A percentile compares a stretch with the other conserved stretches of the same genome.
phyloP scores from a whole-genome alignment of 1,140 invertebrate genomes.

The Saxidomus purpurata region DNA sequence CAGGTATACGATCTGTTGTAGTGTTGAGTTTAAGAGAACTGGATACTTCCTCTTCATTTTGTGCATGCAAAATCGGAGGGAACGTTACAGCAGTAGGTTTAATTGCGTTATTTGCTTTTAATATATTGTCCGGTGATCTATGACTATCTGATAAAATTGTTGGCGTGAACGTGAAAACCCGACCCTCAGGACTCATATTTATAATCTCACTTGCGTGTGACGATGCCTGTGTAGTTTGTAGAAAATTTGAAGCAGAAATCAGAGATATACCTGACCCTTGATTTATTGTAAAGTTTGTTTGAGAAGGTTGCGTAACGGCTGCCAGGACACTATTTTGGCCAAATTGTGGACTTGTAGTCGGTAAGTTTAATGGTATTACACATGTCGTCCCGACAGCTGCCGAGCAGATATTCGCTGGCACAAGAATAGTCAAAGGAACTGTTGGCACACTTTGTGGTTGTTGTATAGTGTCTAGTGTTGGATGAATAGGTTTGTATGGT shows the following conservation, averaged over 20 bases:
- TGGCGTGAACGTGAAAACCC: neutral
- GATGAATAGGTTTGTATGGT: neutral
- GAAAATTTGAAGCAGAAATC: neutral
- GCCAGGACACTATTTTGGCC: neutral
- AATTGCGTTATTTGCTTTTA: neutral
- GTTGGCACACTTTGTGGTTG: neutral
- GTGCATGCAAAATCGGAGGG: neutral
- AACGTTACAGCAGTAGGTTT: neutral
- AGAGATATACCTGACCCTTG: neutral
- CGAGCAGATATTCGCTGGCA: slow-evolving; percentile 53
- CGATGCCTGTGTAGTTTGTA: neutral
- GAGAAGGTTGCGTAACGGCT: neutral
- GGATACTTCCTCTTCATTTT: neutral
- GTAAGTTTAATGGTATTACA: slow-evolving; percentile 33
- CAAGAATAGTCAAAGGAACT: slow-evolving; percentile 50
- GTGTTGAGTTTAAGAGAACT: neutral
- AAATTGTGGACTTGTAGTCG: neutral
- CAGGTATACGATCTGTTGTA: neutral
- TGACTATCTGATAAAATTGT: neutral
- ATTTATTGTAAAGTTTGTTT: neutral
- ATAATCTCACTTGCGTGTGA: neutral
- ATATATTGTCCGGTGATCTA: neutral
- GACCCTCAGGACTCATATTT: neutral
- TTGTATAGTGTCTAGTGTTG: neutral
- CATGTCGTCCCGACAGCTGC: slow-evolving; percentile 22